Conservation (phyloP, 2,113 vertebrate species). For the Buteo buteo region DNA sequence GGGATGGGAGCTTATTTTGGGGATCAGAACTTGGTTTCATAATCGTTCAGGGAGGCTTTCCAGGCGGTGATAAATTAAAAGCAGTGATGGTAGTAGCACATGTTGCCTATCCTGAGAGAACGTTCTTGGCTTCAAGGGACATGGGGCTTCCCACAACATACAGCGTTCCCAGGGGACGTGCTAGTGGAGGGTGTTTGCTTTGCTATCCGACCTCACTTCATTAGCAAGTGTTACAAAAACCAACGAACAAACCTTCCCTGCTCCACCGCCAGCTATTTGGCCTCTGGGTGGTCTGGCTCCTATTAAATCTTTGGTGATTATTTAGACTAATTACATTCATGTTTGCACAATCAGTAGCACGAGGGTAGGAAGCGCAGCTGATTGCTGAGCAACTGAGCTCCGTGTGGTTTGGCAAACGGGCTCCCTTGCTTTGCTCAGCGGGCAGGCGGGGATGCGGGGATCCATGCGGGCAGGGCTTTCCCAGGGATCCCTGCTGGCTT, state of each 20-base stretch:
- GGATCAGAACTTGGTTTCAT: constrained; percentile 37
- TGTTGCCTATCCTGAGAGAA: constrained; percentile 50
- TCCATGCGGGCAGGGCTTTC: not conserved
- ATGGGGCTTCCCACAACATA: constrained; percentile 44
- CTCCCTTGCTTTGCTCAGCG: not conserved
- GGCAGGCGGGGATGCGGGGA: not conserved
- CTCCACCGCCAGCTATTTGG: constrained; percentile 42
- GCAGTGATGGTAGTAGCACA: constrained; percentile 51
- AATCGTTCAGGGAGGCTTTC: constrained; percentile 42
- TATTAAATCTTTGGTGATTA: constrained; percentile 65
- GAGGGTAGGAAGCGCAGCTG: constrained; percentile 49
- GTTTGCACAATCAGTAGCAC: constrained; percentile 68
- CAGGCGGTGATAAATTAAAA: constrained; percentile 50
- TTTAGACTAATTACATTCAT: constrained; percentile 66
- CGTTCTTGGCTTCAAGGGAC: constrained; percentile 50
- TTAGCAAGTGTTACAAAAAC: constrained; percentile 60
- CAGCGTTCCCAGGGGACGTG: constrained; percentile 7
- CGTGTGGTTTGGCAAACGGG: constrained; percentile 28
- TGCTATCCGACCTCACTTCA: constrained; percentile 50
- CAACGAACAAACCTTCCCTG: constrained; percentile 43
- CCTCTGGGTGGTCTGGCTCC: constrained; percentile 66
- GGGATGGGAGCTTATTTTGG: constrained; percentile 40
- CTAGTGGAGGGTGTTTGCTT: constrained; percentile 56
- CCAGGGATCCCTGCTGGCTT: not conserved
- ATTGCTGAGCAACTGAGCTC: constrained; percentile 51